Conservation (phyloP, 2,888 invertebrate species). For the Therioaphis trifolii region DNA sequence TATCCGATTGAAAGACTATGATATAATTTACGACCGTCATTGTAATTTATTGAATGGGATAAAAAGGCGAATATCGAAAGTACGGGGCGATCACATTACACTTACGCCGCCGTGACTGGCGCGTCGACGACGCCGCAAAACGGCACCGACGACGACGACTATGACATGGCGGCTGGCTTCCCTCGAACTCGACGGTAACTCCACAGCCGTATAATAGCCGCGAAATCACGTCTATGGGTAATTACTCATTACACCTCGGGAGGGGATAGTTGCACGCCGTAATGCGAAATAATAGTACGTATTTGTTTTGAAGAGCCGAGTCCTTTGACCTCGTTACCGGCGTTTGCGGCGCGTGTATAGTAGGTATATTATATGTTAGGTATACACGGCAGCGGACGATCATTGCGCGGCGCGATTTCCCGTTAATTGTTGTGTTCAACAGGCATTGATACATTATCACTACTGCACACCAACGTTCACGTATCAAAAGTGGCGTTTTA, state of each 20-base stretch:
- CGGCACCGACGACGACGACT: not conserved
- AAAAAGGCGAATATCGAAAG: conserved; percentile 16
- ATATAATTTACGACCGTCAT: conserved; percentile 22
- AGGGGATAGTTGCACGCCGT: not conserved
- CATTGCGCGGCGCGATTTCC: not conserved
- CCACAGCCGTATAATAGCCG: no score
- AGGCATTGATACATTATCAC: no score
- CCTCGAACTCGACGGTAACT: no score
- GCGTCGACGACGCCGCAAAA: no score
- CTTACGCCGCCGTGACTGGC: not conserved
- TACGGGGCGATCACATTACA: not conserved
- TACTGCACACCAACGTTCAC: not conserved
- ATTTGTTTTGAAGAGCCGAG: not conserved
- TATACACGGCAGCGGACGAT: no score
- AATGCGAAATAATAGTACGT: no score
- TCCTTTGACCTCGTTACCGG: conserved; percentile 34
- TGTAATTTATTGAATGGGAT: conserved; percentile 13
- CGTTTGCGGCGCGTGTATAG: not conserved
- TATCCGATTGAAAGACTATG: not conserved
- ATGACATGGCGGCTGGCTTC: no score
- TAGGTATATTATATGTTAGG: no score
- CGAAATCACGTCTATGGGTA: no score
- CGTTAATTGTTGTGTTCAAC: not conserved
- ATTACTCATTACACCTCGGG: no score
- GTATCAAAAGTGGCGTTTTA: conserved; percentile 33